A percentile compares a stretch with the other conserved stretches of the same genome.
These are phyloP conservation scores for Falco cherrug DNA, from an alignment of 2,797 vertebrate genomes.

Conservation along the genomic window DNA sequence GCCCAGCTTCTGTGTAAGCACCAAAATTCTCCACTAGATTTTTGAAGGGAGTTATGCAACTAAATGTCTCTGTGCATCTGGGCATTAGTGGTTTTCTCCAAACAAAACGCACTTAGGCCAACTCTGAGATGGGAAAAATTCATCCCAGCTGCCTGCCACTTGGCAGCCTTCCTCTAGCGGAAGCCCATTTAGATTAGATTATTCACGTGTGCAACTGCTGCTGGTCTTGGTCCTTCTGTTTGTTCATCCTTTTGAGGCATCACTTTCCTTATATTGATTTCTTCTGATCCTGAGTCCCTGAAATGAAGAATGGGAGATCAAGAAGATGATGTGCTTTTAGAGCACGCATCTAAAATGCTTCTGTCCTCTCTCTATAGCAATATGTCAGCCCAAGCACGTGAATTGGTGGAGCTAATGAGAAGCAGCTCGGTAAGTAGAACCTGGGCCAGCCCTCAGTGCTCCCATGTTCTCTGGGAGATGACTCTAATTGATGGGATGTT, in stretches of 20 bases:
- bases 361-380: slow-evolving; percentile 72
- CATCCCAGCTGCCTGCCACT: background rate
- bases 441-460: background rate
- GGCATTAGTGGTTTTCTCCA: background rate
- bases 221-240: background rate
- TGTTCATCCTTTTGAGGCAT: background rate
- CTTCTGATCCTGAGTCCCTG: background rate
- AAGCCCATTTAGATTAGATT: background rate
- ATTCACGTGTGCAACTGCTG: background rate
- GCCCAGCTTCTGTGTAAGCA: background rate
- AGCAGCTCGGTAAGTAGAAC: slow-evolving; percentile 79
- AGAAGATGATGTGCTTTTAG: background rate
- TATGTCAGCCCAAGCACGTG: slow-evolving; percentile 82
- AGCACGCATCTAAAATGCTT: background rate
- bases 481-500: background rate
- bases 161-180: background rate
- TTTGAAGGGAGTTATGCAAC: background rate
- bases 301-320: background rate
- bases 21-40: background rate
- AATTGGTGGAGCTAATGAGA: slow-evolving; percentile 83
- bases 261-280: background rate
- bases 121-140: slow-evolving; percentile 4
- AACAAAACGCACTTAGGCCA: background rate
- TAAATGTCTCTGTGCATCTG: background rate
- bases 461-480: background rate